phyloP scores from a whole-genome alignment of 2,113 vertebrate genomes.

The Mungos mungo region DNA sequence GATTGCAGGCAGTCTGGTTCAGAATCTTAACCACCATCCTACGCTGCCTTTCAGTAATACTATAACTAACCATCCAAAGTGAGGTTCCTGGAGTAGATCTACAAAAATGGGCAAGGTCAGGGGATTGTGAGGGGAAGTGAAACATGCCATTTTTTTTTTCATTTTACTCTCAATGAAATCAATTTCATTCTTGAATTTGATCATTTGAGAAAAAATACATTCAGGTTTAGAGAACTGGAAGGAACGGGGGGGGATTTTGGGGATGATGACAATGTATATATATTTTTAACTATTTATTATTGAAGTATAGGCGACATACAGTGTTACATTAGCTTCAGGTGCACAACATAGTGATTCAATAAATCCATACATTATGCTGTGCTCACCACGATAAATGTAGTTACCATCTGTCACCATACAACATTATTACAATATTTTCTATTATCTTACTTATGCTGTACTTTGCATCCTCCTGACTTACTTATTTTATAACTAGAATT shows the following conservation, averaged over 20 bases:
- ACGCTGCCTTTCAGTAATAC: neutral
- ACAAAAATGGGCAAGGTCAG: neutral
- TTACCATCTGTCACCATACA: neutral
- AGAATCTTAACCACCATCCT: neutral
- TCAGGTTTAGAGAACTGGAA: conserved; percentile 23
- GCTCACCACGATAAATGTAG: neutral
- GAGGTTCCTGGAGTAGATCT: neutral
- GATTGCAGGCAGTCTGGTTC: neutral
- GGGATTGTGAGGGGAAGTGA: neutral
- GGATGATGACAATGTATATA: neutral
- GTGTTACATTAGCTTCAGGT: neutral
- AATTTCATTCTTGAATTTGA: conserved; percentile 33
- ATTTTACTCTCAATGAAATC: neutral
- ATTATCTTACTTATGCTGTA: neutral
- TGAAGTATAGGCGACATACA: neutral
- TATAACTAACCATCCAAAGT: neutral
- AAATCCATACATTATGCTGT: neutral
- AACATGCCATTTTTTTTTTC: neutral
- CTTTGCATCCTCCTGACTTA: neutral
- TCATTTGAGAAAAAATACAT: conserved; percentile 6
- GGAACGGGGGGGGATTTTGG: neutral
- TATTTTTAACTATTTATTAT: neutral
- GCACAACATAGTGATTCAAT: neutral
- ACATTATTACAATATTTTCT: neutral
- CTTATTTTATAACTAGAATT: neutral